Percentiles rank a stretch among this genome's conserved stretches.
Evolutionary conservation across 2,888 invertebrate genomes (phyloP).

Genomic region (Entomobrya multifasciata): DNA sequence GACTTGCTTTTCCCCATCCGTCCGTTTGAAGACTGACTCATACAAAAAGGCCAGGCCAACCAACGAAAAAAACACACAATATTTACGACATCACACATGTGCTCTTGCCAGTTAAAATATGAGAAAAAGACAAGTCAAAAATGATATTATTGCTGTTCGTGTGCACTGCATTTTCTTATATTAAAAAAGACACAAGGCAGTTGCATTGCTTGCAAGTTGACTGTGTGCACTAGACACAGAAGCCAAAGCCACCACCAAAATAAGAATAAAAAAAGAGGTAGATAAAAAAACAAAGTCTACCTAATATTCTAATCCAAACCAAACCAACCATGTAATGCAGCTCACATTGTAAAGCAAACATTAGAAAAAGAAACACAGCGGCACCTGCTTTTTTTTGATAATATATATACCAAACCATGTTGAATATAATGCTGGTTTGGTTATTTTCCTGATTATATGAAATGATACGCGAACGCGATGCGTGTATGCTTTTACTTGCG

Average conservation of each 20-base stretch:
- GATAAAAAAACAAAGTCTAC: constrained; percentile 1
- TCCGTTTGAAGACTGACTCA: constrained; percentile 45
- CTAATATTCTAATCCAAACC: not conserved
- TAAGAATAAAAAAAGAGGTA: constrained; percentile 40
- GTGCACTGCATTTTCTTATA: constrained; percentile 5
- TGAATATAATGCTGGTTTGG: not conserved
- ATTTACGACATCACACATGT: constrained; percentile 43
- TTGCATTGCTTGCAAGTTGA: too few species aligned
- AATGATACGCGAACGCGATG: too few species aligned
- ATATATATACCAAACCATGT: constrained; percentile 29
- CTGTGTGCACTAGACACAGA: too few species aligned
- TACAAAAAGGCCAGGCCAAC: not conserved
- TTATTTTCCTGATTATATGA: not conserved
- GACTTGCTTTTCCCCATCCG: constrained; percentile 41
- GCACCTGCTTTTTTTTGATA: constrained; percentile 39
- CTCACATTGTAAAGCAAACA: not conserved
- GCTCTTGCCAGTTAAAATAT: constrained; percentile 29
- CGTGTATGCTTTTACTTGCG: constrained; percentile 29
- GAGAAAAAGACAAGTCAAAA: constrained; percentile 12
- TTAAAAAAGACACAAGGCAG: constrained; percentile 22
- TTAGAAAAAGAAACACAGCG: not conserved
- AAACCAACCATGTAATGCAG: constrained; percentile 38
- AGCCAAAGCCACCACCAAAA: constrained; percentile 43
- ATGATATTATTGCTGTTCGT: constrained; percentile 5
- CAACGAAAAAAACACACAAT: constrained; percentile 36